Evolutionary conservation across 2,113 vertebrate genomes (phyloP).

Genomic region (Dasyornis broadbenti): DNA sequence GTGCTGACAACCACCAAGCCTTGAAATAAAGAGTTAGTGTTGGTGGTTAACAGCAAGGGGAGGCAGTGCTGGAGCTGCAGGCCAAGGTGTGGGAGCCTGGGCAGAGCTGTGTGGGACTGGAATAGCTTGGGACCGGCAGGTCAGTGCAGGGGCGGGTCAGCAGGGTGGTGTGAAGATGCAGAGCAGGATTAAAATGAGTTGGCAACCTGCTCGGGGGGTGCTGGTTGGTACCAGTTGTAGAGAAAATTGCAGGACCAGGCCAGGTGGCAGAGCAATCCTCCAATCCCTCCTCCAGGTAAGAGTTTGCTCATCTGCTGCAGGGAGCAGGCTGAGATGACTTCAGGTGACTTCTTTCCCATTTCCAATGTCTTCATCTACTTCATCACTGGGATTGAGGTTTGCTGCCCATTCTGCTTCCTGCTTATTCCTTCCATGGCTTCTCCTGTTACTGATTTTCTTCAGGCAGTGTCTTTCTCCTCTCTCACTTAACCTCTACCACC

Average conservation of each 20-base stretch:
- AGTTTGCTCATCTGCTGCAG: neutral
- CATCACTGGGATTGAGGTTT: neutral
- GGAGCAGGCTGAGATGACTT: neutral
- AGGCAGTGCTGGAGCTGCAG: neutral
- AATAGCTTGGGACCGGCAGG: neutral
- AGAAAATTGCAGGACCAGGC: neutral
- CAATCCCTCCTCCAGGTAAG: neutral
- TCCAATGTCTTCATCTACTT: neutral
- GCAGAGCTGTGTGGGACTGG: neutral
- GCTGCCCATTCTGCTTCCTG: neutral
- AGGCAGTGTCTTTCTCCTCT: neutral
- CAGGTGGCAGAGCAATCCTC: neutral
- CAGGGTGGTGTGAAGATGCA: neutral
- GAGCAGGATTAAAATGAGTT: neutral
- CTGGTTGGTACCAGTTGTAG: neutral
- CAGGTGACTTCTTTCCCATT: neutral
- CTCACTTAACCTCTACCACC: neutral
- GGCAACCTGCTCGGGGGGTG: neutral
- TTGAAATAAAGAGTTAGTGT: neutral
- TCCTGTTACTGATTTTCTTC: neutral
- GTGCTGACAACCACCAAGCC: neutral
- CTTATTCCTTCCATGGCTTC: neutral
- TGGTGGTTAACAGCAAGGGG: neutral
- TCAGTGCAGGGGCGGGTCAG: neutral
- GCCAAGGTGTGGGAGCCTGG: neutral